Conservation (phyloP, 1,140 invertebrate genomes). For the Aplysia californica region DNA sequence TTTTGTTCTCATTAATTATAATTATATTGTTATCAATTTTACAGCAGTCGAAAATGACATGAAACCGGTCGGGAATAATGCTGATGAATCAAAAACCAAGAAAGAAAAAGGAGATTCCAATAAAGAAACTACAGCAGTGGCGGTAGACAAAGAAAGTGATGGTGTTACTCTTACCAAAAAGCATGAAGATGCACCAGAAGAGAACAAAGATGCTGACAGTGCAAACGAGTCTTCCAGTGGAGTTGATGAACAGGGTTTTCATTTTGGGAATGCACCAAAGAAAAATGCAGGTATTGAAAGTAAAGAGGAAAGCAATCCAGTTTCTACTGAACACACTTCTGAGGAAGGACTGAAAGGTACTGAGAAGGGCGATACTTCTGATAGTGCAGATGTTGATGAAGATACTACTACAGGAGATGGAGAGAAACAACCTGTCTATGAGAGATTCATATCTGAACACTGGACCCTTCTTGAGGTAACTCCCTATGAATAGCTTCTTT, state of each 20-base stretch:
- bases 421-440: not conserved
- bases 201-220: not conserved
- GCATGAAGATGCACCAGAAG: not conserved
- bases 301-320: not conserved
- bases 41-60: no score
- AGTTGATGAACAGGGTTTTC: not conserved
- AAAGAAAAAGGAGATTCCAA: not conserved
- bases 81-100: no score
- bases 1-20: no score
- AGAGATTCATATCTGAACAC: not conserved
- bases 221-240: not conserved
- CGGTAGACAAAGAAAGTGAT: not conserved
- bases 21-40: no score
- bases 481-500: no score
- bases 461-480: not conserved
- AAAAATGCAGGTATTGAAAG: not conserved
- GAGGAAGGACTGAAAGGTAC: no score
- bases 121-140: not conserved
- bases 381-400: no score
- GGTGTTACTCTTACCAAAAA: not conserved
- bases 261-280: not conserved
- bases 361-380: no score
- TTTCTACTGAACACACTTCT: no score
- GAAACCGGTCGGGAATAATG: no score
- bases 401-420: no score